A percentile compares a stretch with the other conserved stretches of the same genome.
Evolutionary conservation across 1,140 invertebrate genomes (phyloP).

Genomic region (Choristoneura fumiferana): DNA sequence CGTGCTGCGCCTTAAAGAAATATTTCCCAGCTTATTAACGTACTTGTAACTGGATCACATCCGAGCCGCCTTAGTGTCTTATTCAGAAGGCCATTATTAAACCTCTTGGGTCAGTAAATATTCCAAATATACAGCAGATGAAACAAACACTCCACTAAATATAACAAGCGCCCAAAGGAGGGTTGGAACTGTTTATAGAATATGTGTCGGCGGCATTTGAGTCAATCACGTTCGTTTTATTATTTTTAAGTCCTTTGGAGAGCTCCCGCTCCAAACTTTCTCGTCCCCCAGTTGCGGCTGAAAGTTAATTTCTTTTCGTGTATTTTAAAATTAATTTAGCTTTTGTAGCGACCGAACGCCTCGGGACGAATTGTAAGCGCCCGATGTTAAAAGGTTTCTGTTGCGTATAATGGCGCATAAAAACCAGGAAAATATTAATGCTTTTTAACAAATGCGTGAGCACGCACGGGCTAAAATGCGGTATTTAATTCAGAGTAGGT

Average conservation of each 20-base stretch:
- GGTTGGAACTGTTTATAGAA: background rate
- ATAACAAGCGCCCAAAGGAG: background rate
- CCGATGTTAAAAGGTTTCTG: slow-evolving; percentile 55
- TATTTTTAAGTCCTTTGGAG: slow-evolving; percentile 66
- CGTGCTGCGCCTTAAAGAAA: slow-evolving; percentile 54
- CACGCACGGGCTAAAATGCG: background rate
- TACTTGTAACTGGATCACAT: slow-evolving; percentile 41
- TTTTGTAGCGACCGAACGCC: slow-evolving; percentile 69
- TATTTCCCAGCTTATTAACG: slow-evolving; percentile 46
- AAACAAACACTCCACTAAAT: background rate
- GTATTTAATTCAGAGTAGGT: no score
- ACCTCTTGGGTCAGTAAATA: background rate
- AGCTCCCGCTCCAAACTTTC: slow-evolving; percentile 68
- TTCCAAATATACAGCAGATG: background rate
- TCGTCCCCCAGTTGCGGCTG: slow-evolving; percentile 49
- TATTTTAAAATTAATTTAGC: slow-evolving; percentile 77
- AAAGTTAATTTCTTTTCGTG: slow-evolving; percentile 77
- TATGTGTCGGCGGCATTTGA: slow-evolving; percentile 11
- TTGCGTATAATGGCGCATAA: slow-evolving; percentile 43
- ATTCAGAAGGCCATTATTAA: background rate
- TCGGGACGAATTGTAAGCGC: slow-evolving; percentile 59
- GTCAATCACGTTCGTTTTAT: slow-evolving; percentile 57
- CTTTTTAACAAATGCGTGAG: slow-evolving; percentile 25
- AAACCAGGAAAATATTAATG: slow-evolving; percentile 48
- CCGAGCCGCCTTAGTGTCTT: slow-evolving; percentile 16